Conservation (phyloP, 2,888 invertebrate genomes). For the Parasteatoda lunata region DNA sequence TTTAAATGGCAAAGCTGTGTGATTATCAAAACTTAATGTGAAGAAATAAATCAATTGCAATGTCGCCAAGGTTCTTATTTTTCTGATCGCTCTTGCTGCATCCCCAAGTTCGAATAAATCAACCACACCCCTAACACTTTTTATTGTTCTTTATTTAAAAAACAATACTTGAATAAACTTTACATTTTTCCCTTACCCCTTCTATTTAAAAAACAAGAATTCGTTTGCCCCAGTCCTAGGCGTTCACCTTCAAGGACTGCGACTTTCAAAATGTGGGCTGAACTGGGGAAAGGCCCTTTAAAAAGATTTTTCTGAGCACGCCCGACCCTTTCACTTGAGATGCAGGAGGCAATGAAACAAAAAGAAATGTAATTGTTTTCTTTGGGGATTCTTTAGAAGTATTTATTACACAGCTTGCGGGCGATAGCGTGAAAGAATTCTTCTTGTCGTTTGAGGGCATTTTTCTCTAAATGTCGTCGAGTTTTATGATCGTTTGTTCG, state of each 20-base stretch:
- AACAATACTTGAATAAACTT: not conserved
- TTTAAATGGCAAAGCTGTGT: too few relatives aligned
- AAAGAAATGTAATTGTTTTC: constrained; percentile 13
- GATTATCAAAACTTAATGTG: too few relatives aligned
- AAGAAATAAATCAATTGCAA: too few relatives aligned
- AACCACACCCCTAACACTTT: constrained; percentile 8
- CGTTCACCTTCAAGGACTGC: constrained; percentile 48
- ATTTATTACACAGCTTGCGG: constrained; percentile 22
- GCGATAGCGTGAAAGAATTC: constrained; percentile 32
- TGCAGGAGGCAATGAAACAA: not conserved
- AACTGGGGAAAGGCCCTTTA: constrained; percentile 53
- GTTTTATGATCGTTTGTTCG: not conserved
- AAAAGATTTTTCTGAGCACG: constrained; percentile 18
- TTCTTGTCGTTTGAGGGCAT: constrained; percentile 2
- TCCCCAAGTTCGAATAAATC: not conserved
- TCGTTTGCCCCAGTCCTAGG: constrained; percentile 45
- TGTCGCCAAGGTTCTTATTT: too few relatives aligned
- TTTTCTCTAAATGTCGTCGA: constrained; percentile 1
- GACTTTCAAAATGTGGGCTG: constrained; percentile 44
- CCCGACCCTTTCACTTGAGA: constrained; percentile 31
- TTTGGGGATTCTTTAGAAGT: constrained; percentile 9
- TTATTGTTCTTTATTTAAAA: constrained; percentile 3
- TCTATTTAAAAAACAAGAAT: constrained; percentile 35
- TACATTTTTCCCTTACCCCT: not conserved
- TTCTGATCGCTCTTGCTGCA: not conserved